Percentiles rank a stretch among this genome's conserved stretches.
phyloP scores from a whole-genome alignment of 2,888 invertebrate genomes.

The Agonopterix heracliana region DNA sequence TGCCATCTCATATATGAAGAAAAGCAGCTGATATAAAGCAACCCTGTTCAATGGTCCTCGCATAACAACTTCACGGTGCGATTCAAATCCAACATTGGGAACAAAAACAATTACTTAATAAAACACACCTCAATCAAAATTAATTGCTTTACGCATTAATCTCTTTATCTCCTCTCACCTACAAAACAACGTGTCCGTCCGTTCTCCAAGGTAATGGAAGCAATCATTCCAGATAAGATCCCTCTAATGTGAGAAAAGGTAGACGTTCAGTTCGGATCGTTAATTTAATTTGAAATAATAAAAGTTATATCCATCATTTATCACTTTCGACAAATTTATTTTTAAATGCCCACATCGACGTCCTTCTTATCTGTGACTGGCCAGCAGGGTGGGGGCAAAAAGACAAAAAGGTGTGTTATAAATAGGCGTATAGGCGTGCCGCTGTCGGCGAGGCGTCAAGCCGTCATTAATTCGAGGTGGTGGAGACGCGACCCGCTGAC shows the following conservation, averaged over 20 bases:
- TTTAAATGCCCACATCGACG: slow-evolving; percentile 70
- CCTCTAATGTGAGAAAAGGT: slow-evolving; percentile 75
- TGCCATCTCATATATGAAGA: too few relatives aligned
- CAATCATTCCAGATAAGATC: slow-evolving; percentile 74
- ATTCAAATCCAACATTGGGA: slow-evolving; percentile 54
- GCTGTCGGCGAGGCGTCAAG: slow-evolving; percentile 52
- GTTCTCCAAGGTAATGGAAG: slow-evolving; percentile 71
- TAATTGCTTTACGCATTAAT: slow-evolving; percentile 75
- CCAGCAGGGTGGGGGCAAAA: slow-evolving; percentile 44
- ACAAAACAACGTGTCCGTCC: slow-evolving; percentile 68
- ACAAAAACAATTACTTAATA: slow-evolving; percentile 73
- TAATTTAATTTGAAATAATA: slow-evolving; percentile 76
- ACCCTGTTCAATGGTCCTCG: neutral
- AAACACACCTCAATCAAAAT: slow-evolving; percentile 75
- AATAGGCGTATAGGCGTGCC: slow-evolving; percentile 60
- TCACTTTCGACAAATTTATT: slow-evolving; percentile 76
- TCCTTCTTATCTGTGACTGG: slow-evolving; percentile 64
- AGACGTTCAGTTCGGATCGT: slow-evolving; percentile 65
- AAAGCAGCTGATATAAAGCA: too few relatives aligned
- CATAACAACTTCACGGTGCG: slow-evolving; percentile 40
- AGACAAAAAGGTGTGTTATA: slow-evolving; percentile 46
- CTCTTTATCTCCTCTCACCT: slow-evolving; percentile 67
- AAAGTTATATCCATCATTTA: slow-evolving; percentile 74
- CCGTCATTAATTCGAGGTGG: slow-evolving; percentile 31
- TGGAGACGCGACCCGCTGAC: neutral